Evolutionary conservation across 2,113 vertebrate species (phyloP).

Genomic region (Rattus rattus): DNA sequence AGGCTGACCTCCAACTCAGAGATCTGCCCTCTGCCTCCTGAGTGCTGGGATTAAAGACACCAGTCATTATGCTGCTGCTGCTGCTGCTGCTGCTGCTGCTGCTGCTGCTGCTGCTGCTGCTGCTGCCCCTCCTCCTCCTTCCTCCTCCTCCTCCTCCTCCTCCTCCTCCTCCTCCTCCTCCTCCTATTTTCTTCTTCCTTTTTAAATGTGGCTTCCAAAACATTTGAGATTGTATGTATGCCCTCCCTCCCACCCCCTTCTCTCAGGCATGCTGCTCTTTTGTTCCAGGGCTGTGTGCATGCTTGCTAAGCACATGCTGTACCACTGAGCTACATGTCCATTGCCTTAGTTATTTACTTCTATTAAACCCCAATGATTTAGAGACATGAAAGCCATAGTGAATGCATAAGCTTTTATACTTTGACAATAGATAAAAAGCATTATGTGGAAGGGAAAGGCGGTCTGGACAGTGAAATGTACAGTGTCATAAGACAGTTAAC

Average conservation of each 20-base stretch:
- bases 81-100: too few species aligned
- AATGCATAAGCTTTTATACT: not conserved
- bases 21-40: not conserved
- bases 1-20: not conserved
- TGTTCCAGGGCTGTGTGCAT: not conserved
- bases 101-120: fast-evolving
- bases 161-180: too few species aligned
- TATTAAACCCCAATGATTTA: not conserved
- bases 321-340: not conserved
- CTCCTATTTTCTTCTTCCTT: not conserved
- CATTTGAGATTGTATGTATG: not conserved
- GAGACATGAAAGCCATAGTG: not conserved
- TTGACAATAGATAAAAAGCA: not conserved
- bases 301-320: not conserved
- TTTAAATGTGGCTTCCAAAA: not conserved
- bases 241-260: not conserved
- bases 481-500: not conserved
- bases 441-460: not conserved
- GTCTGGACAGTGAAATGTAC: not conserved
- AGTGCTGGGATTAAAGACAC: not conserved
- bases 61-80: too few species aligned
- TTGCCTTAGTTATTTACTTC: not conserved
- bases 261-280: not conserved
- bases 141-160: too few species aligned
- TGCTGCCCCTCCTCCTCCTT: too few species aligned